Conservation (phyloP, 1,140 invertebrate species). For the Heterodera schachtii region DNA sequence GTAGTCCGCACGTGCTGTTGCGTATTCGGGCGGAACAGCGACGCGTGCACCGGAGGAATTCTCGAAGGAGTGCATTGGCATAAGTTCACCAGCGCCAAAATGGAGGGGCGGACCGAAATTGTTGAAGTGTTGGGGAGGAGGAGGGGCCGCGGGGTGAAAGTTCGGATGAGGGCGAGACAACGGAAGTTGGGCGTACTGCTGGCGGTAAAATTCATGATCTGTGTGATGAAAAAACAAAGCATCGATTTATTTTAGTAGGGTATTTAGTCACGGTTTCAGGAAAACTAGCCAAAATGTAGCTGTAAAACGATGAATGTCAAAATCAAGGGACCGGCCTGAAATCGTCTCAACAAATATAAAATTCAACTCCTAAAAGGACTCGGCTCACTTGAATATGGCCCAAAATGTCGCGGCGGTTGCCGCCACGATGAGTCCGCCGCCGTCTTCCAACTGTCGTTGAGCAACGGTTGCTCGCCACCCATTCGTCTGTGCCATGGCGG, state of each 20-base stretch:
- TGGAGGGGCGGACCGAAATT: neutral
- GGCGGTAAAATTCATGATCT: slow-evolving; percentile 31
- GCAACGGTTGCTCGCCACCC: neutral
- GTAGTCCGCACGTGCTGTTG: slow-evolving; percentile 13
- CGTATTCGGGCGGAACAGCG: neutral
- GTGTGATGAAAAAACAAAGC: too few relatives aligned
- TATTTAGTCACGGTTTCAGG: too few relatives aligned
- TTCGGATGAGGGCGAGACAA: neutral
- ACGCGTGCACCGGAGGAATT: neutral
- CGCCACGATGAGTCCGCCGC: neutral
- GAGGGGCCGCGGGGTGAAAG: neutral
- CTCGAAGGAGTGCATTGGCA: slow-evolving; percentile 16
- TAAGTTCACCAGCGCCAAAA: neutral
- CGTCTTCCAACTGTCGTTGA: neutral
- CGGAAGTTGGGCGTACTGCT: slow-evolving; percentile 11
- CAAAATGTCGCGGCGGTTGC: neutral
- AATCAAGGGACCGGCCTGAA: too few relatives aligned
- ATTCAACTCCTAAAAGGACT: too few relatives aligned
- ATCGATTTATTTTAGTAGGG: too few relatives aligned
- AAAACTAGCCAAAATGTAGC: too few relatives aligned
- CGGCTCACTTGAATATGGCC: neutral
- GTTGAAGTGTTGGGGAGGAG: neutral
- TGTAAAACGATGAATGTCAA: too few relatives aligned
- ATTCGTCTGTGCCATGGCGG: neutral
- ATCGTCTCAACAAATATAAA: neutral